phyloP scores from a whole-genome alignment of 2,113 vertebrate species.

The Kryptolebias marmoratus region DNA sequence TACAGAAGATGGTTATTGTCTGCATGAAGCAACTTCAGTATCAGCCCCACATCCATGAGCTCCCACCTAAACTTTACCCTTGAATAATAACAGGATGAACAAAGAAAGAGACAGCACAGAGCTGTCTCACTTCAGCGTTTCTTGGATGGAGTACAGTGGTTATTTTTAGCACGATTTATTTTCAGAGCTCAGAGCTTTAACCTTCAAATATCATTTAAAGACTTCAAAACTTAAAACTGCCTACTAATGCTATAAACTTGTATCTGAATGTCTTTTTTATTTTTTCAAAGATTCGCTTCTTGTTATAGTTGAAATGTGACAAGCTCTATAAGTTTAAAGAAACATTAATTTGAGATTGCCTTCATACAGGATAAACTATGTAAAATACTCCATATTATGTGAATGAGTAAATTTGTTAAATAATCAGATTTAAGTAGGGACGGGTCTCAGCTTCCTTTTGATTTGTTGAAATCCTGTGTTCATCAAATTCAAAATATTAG shows the following conservation, averaged over 20 bases:
- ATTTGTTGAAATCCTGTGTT: too few species aligned
- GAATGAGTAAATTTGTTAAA: too few species aligned
- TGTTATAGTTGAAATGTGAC: neutral
- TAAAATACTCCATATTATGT: too few species aligned
- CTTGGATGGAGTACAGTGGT: conserved; percentile 47
- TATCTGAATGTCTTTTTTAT: neutral
- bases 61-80: conserved; percentile 16
- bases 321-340: too few species aligned
- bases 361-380: too few species aligned
- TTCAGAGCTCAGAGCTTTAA: conserved; percentile 40
- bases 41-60: conserved; percentile 21
- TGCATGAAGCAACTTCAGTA: conserved; percentile 17
- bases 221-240: neutral
- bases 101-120: conserved; percentile 49
- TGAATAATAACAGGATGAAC: conserved; percentile 49
- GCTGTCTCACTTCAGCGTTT: conserved; percentile 43
- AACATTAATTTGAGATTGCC: too few species aligned
- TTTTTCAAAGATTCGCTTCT: neutral
- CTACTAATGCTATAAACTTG: neutral
- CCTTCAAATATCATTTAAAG: conserved; percentile 37
- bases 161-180: conserved; percentile 69
- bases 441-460: too few species aligned
- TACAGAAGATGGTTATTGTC: conserved; percentile 6
- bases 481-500: too few species aligned
- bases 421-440: too few species aligned